These are phyloP conservation scores for Porphyrio hochstetteri DNA, from an alignment of 2,113 vertebrate genomes.

Conservation along the genomic window DNA sequence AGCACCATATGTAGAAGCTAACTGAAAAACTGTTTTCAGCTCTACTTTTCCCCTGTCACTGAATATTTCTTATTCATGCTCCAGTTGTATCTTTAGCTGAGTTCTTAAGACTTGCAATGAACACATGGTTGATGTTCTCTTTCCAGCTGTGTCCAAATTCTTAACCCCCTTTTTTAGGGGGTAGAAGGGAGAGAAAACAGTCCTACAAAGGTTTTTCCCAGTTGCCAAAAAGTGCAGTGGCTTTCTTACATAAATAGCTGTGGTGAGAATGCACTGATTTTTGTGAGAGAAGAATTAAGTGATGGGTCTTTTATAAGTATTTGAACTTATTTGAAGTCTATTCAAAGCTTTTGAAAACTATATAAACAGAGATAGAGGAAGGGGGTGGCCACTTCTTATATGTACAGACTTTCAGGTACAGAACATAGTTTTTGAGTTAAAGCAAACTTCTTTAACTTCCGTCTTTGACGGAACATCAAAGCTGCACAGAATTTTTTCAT, in stretches of 20 bases:
- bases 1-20: background rate
- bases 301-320: background rate
- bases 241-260: background rate
- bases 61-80: background rate
- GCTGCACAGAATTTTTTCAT: background rate
- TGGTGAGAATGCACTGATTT: background rate
- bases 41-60: background rate
- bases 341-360: background rate
- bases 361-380: background rate
- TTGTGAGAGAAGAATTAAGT: background rate
- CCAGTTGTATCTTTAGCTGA: background rate
- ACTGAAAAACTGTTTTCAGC: background rate
- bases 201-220: background rate
- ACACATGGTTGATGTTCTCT: accelerated
- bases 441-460: background rate
- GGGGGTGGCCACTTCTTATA: background rate
- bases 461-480: background rate
- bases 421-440: background rate
- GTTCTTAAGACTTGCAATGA: background rate
- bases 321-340: background rate
- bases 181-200: background rate
- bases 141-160: background rate
- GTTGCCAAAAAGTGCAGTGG: background rate
- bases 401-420: background rate
- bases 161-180: background rate